phyloP scores from a whole-genome alignment of 2,797 vertebrate species.

The Characodon lateralis region DNA sequence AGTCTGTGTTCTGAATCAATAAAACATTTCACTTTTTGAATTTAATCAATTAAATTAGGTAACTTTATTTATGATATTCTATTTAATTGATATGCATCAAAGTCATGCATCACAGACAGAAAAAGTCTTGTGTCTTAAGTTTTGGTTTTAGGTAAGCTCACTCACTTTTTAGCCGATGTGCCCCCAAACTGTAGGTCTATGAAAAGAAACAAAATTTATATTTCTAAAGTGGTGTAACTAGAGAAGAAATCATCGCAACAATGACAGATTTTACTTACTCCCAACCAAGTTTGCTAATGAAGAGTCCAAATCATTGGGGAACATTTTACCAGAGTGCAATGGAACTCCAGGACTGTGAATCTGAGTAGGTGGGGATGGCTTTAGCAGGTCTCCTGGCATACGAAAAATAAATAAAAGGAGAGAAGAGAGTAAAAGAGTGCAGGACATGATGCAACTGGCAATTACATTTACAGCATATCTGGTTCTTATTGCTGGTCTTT shows the following conservation, averaged over 20 bases:
- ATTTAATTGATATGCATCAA: neutral
- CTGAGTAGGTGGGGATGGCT: slow-evolving; percentile 81
- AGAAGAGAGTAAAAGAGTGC: slow-evolving; percentile 44
- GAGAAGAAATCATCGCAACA: neutral
- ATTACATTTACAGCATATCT: slow-evolving; percentile 30
- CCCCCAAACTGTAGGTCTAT: slow-evolving; percentile 92
- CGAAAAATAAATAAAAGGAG: slow-evolving; percentile 56
- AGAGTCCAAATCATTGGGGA: slow-evolving; percentile 87
- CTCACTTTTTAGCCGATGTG: slow-evolving; percentile 89
- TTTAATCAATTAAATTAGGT: neutral
- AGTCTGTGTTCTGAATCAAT: neutral
- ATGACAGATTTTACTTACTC: slow-evolving; percentile 79
- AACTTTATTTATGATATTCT: no score
- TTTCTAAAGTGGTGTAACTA: neutral
- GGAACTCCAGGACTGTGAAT: slow-evolving; percentile 79
- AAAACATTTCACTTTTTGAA: neutral
- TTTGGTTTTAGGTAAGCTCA: slow-evolving; percentile 25
- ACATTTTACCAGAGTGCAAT: slow-evolving; percentile 81
- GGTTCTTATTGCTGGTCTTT: slow-evolving; percentile 21
- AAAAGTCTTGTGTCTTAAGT: slow-evolving; percentile 16
- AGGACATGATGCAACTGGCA: slow-evolving; percentile 29
- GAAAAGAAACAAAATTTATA: slow-evolving; percentile 18
- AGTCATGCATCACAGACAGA: slow-evolving; percentile 20
- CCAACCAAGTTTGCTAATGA: slow-evolving; percentile 90
- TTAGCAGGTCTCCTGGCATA: slow-evolving; percentile 83